phyloP scores from a whole-genome alignment of 2,797 vertebrate genomes.

The Bradypodion ventrale region DNA sequence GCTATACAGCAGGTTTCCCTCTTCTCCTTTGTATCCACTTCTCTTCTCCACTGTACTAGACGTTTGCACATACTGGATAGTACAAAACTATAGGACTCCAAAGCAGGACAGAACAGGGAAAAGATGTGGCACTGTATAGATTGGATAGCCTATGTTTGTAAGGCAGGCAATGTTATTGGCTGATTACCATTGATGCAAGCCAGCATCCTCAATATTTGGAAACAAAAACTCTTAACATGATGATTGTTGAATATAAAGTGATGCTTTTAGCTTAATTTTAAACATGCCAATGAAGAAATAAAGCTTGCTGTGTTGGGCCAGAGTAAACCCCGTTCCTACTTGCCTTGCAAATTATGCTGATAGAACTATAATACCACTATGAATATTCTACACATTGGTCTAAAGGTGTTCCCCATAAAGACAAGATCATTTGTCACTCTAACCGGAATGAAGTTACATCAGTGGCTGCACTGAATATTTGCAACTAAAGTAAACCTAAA shows the following conservation, averaged over 20 bases:
- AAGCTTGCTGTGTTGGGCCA: neutral
- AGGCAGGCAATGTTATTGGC: neutral
- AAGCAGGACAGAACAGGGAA: neutral
- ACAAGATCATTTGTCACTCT: neutral
- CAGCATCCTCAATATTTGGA: neutral
- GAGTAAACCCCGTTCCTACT: neutral
- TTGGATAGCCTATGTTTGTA: no score
- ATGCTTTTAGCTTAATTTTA: neutral
- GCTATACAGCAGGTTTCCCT: neutral
- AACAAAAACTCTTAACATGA: neutral
- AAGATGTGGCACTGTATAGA: no score
- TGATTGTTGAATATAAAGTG: neutral
- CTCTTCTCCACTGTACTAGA: no score
- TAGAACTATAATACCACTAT: neutral
- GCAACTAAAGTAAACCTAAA: neutral
- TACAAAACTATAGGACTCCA: neutral
- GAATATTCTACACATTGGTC: no score
- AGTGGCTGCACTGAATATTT: neutral
- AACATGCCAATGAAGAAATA: neutral
- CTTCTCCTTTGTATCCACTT: neutral
- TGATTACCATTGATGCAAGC: neutral
- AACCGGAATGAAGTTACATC: neutral
- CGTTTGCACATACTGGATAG: neutral
- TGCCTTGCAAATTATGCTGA: neutral
- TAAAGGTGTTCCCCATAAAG: neutral